phyloP scores from a whole-genome alignment of 2,113 vertebrate genomes.

The Protobothrops flavoviridis region DNA sequence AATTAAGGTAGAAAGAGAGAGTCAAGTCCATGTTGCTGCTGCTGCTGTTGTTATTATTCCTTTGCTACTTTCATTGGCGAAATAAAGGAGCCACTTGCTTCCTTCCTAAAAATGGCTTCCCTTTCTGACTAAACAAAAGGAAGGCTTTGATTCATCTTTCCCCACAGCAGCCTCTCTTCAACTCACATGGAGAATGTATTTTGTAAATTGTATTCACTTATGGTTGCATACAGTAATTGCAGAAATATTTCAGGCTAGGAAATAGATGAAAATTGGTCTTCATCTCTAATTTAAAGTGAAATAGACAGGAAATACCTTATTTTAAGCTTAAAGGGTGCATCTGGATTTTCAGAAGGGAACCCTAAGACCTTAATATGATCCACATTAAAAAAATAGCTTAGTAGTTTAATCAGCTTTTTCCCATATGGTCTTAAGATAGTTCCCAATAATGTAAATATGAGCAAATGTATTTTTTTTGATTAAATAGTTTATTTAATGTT shows the following conservation, averaged over 20 bases:
- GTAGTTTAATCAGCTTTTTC: constrained; percentile 66
- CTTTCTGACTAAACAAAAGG: neutral
- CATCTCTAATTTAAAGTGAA: constrained; percentile 60
- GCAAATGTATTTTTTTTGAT: constrained; percentile 10
- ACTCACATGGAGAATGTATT: constrained; percentile 28
- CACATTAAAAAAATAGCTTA: constrained; percentile 65
- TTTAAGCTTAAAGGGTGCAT: constrained; percentile 54
- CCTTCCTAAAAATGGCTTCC: neutral
- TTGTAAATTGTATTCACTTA: constrained; percentile 35
- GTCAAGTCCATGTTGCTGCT: neutral
- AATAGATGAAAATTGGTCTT: constrained; percentile 52
- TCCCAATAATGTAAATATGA: constrained; percentile 55
- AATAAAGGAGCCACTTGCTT: neutral
- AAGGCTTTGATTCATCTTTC: neutral
- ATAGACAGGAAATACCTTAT: constrained; percentile 60
- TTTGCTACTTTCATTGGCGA: neutral
- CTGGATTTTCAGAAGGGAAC: constrained; percentile 47
- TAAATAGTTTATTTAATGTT: constrained; percentile 46
- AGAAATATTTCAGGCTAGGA: constrained; percentile 51
- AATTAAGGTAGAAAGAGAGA: neutral
- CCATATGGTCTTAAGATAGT: constrained; percentile 57
- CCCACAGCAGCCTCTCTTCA: constrained; percentile 6
- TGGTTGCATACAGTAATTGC: constrained; percentile 21
- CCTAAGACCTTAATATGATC: constrained; percentile 60
- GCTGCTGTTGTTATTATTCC: neutral